Evolutionary conservation across 2,113 vertebrate species (phyloP).

Genomic region (human): GRCh38 chr7:143997501-143998000

Average conservation of each 20-base stretch:
- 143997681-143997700: background rate
- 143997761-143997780: background rate
- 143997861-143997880: background rate
- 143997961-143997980: no score
- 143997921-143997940: background rate
- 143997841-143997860: background rate
- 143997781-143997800: background rate
- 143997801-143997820: background rate
- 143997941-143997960: background rate
- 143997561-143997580: background rate
- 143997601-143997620: background rate
- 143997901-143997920: background rate
- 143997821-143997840: background rate
- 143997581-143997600: background rate
- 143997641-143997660: background rate
- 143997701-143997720: background rate
- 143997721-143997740: background rate
- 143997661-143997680: background rate
- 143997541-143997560: background rate
- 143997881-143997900: background rate
- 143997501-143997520: background rate
- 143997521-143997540: background rate
- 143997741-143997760: background rate
- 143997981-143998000: no score
- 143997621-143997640: background rate